Conservation (phyloP, 1,140 invertebrate genomes). For the Laupala kohalensis region DNA sequence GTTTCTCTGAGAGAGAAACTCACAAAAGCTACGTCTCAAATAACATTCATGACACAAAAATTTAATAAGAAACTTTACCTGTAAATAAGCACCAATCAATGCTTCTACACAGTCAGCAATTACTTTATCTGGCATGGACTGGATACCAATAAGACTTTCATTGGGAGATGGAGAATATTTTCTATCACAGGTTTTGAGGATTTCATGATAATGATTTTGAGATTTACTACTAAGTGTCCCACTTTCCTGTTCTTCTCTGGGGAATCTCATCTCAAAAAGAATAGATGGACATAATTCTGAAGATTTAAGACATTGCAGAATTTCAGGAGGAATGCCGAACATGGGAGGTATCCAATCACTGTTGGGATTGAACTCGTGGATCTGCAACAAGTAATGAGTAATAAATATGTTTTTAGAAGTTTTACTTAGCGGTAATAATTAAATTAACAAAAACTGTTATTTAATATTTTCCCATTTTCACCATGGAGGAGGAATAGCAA, state of each 20-base stretch:
- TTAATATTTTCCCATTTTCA: no score
- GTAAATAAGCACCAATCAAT: conserved; percentile 62
- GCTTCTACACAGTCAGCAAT: conserved; percentile 76
- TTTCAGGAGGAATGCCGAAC: conserved; percentile 22
- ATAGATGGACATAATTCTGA: conserved; percentile 26
- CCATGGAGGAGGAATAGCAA: no score
- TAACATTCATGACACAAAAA: no score
- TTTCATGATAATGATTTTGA: conserved; percentile 17
- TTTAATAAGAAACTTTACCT: no score
- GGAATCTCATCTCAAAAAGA: conserved; percentile 32
- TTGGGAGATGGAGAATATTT: conserved; percentile 25
- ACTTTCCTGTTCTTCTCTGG: conserved; percentile 26
- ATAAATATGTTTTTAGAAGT: no score
- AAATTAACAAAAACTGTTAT: background rate
- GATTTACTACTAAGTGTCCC: conserved; percentile 26
- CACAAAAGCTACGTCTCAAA: no score
- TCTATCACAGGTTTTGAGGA: conserved; percentile 24
- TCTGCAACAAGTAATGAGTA: conserved; percentile 20
- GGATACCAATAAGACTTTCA: conserved; percentile 31
- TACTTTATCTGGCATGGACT: conserved; percentile 43
- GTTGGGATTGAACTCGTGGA: conserved; percentile 46
- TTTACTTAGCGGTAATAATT: no score
- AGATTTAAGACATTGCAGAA: conserved; percentile 22
- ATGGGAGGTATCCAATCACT: conserved; percentile 56
- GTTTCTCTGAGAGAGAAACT: no score